These are phyloP conservation scores for Parasteatoda lunata DNA, from an alignment of 2,888 invertebrate species.

Conservation along the genomic window DNA sequence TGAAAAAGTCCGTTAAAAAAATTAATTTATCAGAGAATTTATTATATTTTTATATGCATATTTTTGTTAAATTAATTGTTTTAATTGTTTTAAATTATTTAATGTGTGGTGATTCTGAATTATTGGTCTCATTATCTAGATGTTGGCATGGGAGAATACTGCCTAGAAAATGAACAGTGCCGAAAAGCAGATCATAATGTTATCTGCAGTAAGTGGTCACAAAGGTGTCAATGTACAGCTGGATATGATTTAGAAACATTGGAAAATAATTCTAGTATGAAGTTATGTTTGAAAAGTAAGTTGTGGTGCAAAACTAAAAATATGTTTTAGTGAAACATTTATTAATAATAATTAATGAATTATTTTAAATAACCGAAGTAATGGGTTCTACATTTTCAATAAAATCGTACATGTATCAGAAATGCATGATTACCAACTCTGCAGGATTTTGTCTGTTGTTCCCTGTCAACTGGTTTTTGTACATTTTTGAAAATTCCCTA, in stretches of 20 bases:
- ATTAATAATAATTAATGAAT: background rate
- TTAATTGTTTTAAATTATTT: background rate
- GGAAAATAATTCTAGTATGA: constrained; percentile 43
- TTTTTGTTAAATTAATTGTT: background rate
- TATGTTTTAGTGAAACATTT: background rate
- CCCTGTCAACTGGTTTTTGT: no score
- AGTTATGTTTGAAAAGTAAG: constrained; percentile 60
- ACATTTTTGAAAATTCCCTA: no score
- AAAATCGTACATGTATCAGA: background rate
- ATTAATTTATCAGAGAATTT: no score
- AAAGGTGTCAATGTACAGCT: constrained; percentile 56
- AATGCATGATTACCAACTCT: background rate
- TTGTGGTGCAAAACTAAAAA: background rate
- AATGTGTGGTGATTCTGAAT: background rate
- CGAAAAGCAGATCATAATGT: constrained; percentile 50
- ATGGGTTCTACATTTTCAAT: background rate
- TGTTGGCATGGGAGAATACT: constrained; percentile 62
- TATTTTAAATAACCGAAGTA: background rate
- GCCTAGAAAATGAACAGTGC: constrained; percentile 53
- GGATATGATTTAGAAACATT: constrained; percentile 41
- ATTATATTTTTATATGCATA: background rate
- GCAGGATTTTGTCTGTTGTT: no score
- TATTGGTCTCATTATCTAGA: constrained; percentile 13
- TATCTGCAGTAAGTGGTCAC: constrained; percentile 63
- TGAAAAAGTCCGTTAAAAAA: no score